phyloP scores from a whole-genome alignment of 2,113 vertebrate genomes.

The Illadopsis cleaveri region DNA sequence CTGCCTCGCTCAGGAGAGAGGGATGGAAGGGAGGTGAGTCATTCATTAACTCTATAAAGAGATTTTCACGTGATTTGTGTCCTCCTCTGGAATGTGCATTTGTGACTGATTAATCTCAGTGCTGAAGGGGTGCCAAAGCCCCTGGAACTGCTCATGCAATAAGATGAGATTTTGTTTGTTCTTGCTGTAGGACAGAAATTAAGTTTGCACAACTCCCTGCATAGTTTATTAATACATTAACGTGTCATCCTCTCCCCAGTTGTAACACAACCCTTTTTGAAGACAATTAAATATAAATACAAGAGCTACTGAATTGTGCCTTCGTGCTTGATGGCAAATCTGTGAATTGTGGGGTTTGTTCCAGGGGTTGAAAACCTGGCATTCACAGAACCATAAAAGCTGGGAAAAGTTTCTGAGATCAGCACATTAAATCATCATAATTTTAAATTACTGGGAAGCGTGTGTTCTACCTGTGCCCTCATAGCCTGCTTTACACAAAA shows the following conservation, averaged over 20 bases:
- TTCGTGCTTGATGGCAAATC: not conserved
- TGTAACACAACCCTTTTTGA: slow-evolving; percentile 19
- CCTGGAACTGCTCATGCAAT: not conserved
- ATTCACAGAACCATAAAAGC: not conserved
- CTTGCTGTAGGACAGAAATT: not conserved
- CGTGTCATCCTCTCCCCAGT: not conserved
- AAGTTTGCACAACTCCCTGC: slow-evolving; percentile 8
- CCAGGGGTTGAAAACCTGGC: not conserved
- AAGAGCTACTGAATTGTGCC: not conserved
- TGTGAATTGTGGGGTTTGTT: not conserved
- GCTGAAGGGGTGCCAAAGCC: not conserved
- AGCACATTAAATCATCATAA: not conserved
- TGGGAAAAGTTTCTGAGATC: not conserved
- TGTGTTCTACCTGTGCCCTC: not conserved
- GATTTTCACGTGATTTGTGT: not conserved
- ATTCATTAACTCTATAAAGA: not conserved
- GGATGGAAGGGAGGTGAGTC: not conserved
- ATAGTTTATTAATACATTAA: not conserved
- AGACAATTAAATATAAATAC: slow-evolving; percentile 42
- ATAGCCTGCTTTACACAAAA: not conserved
- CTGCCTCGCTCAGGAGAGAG: not conserved
- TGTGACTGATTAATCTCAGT: not conserved
- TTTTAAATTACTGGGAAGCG: not conserved
- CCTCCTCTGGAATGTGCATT: not conserved
- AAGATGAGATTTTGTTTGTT: not conserved